Percentiles rank a stretch among this genome's conserved stretches.
Conservation (phyloP, 2,888 invertebrate genomes). For the Trimorus sp. region DNA sequence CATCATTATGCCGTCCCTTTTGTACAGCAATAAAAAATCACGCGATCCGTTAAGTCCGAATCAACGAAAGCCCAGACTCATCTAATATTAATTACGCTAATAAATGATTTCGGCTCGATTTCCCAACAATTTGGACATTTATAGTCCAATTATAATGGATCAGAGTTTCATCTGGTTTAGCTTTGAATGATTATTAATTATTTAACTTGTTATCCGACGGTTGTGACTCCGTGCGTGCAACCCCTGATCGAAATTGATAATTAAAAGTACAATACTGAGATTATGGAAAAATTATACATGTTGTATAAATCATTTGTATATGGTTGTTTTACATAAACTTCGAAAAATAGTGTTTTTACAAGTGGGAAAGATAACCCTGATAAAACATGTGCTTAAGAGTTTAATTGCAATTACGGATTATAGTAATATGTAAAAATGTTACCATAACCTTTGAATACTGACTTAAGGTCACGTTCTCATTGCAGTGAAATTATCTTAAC, state of each 20-base stretch:
- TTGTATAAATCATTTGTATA: too few species aligned
- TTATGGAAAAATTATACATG: too few species aligned
- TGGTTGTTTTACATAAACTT: too few species aligned
- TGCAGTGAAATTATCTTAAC: too few species aligned
- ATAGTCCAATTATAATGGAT: conserved; percentile 25
- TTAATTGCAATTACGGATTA: too few species aligned
- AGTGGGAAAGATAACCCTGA: too few species aligned
- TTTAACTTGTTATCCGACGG: neutral
- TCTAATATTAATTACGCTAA: conserved; percentile 27
- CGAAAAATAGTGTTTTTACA: too few species aligned
- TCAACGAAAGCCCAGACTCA: conserved; percentile 1
- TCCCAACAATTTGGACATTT: conserved; percentile 23
- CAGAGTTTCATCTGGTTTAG: conserved; percentile 2
- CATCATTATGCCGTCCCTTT: neutral
- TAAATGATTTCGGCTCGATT: conserved; percentile 27
- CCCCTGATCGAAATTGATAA: conserved; percentile 5
- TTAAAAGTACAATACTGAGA: too few species aligned
- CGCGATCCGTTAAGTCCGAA: conserved; percentile 5
- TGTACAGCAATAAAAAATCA: neutral
- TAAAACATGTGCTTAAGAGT: too few species aligned
- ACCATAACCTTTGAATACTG: too few species aligned
- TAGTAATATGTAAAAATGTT: too few species aligned
- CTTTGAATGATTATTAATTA: conserved; percentile 12
- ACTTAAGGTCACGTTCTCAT: too few species aligned
- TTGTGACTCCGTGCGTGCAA: neutral